Base-by-base conservation (phyloP, 1,140 invertebrate species). In the Aphelinus atriplicis region DNA sequence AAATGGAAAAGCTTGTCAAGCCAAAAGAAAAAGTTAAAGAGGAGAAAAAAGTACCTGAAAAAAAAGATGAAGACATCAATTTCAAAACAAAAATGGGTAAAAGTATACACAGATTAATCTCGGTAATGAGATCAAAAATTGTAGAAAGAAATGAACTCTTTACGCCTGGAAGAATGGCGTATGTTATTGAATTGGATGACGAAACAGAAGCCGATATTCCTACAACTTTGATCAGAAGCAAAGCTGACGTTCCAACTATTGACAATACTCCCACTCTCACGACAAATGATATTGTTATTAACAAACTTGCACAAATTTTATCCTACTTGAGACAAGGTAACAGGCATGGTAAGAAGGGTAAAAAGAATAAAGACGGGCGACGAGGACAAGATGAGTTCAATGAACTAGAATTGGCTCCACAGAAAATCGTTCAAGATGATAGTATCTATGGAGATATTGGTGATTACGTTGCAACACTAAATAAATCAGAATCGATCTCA, bases 221-320 rank as follows among this genome's bases (percentile, higher is more conserved):
- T 0, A 98, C 96, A 0, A 99, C 98, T 0, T 83, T 99, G 7
- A 95, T 99, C 60, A 90, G 98, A 57, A 98, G 96, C 80, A 97
- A 98, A 85, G 95, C 95, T 3, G 98, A 99, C 83, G 95, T 97
- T 62, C 96, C 96, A 0, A 94, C 92, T 67, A 88, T 92, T 43
- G 91, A 96, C 90, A 86, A 93, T 80, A 90, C 93, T 47, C 92
- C 95, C 1, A 95, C 95, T 0, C 86, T 97, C 7, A 96, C 95
- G 3, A 98, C 96, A 10, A 98, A 98, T 84, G 97, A 98, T 80
- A 97, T 95, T 47, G 96, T 99, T 0, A 96, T 99, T 67, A 98
- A 99, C 84, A 99, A 99, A 86, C 85, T 99, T 5, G 96, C 97
- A 0, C 97, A 99, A 87, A 99, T 99, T 84, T 89, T 99, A 50